Base-by-base conservation (phyloP, 2,113 vertebrate genomes). In the Spilogale gracilis region DNA sequence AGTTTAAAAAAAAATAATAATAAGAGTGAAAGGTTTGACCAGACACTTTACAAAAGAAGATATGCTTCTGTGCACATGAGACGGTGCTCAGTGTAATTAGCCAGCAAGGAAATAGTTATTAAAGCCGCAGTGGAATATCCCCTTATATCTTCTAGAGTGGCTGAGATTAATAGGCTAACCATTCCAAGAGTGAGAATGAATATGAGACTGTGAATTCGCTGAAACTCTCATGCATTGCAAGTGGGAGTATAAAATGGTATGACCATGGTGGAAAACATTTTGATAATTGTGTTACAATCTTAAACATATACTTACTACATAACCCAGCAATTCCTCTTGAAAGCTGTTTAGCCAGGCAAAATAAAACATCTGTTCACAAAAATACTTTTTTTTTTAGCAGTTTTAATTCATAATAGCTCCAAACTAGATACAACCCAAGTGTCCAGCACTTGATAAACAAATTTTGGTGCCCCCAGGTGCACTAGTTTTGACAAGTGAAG, bases 321-420 rank as follows among this genome's bases (percentile, higher is more conserved):
- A 60, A 92, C 23, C 32, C 27, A 90, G 20, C 86, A 71, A 17
- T 74, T 81, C 65, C 16, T 67, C 48, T 87, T 74, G 38, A 80
- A 80, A 74, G 38, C 78, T 82, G 4, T 76, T 92, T 38, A 87
- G 56, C 67, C 89, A 88, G 52, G 43, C 25, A 52, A 69, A 92
- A 60, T 58, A 87, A 88, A 89, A 95, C 43, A 78, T 92, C 45
- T 88, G 76, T 92, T 69, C 69, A 92, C 58, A 90, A 91, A 54
- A 91, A 69, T 25, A 82, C 23, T 71, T 61, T 67, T 88, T 43
- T 91, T 73, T 56, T 85, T 54, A 85, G 25, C 67, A 93, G 4
- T 25, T 93, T 93, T 93, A 69, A 69, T 93, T 89, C 48, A 65
- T 69, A 84, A 93, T 50, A 78, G 43, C n/a, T 50, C 65, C 11